Conservation (phyloP, 2,113 vertebrate genomes). For the Struthidea cinerea region DNA sequence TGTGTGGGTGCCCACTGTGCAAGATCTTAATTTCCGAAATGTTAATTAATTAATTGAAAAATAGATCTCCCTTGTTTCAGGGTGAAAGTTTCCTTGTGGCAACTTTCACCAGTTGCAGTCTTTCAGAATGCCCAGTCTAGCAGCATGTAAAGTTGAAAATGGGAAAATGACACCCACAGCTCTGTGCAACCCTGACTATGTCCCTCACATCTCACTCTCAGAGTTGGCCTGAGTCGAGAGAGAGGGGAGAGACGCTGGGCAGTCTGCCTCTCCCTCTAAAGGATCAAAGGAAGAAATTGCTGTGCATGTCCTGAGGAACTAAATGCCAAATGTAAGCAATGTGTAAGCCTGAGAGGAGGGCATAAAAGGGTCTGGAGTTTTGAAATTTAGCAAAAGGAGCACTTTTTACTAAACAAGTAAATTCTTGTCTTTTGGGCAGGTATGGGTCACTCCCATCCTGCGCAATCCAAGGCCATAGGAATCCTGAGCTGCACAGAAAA, state of each 20-base stretch:
- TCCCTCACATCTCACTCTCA: neutral
- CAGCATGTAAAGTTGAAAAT: neutral
- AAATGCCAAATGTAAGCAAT: neutral
- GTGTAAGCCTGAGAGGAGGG: neutral
- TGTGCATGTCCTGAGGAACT: neutral
- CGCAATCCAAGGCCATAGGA: neutral
- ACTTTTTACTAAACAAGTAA: neutral
- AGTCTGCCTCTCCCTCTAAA: neutral
- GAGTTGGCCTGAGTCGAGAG: neutral
- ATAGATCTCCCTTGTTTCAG: neutral
- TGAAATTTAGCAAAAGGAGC: neutral
- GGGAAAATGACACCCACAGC: neutral
- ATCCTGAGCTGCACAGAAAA: neutral
- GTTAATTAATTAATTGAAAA: neutral
- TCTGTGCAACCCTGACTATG: neutral
- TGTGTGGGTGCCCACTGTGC: neutral
- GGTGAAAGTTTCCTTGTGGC: neutral
- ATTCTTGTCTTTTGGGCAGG: neutral
- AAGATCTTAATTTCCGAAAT: neutral
- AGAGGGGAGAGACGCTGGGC: neutral
- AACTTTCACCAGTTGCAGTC: neutral
- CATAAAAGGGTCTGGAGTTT: neutral
- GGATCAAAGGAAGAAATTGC: neutral
- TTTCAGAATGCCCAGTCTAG: neutral
- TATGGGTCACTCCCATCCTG: neutral